These are phyloP conservation scores for Siniperca scherzeri DNA, from an alignment of 2,797 vertebrate species.

Conservation along the genomic window DNA sequence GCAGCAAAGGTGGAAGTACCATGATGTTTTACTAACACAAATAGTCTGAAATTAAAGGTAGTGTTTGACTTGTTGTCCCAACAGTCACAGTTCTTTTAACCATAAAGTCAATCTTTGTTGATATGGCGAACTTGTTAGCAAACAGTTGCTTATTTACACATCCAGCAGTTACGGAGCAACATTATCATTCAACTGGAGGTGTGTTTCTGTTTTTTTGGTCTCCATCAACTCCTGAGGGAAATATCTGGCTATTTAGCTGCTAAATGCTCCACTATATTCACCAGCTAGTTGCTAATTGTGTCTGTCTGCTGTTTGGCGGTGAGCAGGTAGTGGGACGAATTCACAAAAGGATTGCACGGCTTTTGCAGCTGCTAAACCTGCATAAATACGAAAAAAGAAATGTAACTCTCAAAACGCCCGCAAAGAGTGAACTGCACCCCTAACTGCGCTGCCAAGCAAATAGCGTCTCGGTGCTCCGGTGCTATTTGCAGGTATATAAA, in stretches of 20 bases:
- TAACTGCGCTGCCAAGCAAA: too few species aligned
- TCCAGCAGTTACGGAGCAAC: background rate
- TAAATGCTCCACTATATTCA: background rate
- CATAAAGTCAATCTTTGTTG: too few species aligned
- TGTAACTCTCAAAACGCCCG: too few species aligned
- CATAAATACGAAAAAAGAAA: too few species aligned
- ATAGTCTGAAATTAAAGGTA: background rate
- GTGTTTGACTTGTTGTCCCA: background rate
- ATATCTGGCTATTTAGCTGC: background rate
- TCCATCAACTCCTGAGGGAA: background rate
- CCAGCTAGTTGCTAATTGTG: background rate
- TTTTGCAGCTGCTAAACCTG: too few species aligned
- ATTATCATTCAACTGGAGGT: background rate
- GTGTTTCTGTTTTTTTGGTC: background rate
- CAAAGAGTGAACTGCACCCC: too few species aligned
- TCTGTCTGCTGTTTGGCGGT: background rate
- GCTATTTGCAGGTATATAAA: too few species aligned
- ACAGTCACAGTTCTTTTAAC: too few species aligned
- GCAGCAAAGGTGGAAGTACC: background rate
- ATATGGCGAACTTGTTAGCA: background rate
- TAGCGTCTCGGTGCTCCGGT: too few species aligned
- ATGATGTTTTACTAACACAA: background rate
- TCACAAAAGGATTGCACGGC: too few species aligned
- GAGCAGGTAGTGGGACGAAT: background rate
- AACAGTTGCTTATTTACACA: background rate